Conservation (phyloP, 1,140 invertebrate species). For the Stenopsyche tienmushanensis region DNA sequence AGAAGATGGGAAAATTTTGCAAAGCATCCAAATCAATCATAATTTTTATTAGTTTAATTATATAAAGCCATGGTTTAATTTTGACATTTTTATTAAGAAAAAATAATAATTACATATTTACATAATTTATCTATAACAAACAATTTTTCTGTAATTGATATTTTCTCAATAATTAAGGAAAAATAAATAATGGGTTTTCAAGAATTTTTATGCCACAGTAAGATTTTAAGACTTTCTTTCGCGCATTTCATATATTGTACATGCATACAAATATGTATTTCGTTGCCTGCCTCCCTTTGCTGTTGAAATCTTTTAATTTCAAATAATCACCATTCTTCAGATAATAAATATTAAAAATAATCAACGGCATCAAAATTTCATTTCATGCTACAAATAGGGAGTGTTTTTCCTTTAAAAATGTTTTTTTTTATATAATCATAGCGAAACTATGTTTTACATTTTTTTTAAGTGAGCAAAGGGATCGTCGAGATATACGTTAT, state of each 20-base stretch:
- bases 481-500: neutral
- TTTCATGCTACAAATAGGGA: no score
- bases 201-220: slow-evolving; percentile 16
- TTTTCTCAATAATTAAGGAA: slow-evolving; percentile 30
- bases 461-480: neutral
- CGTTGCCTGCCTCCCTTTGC: neutral
- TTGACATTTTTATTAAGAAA: slow-evolving; percentile 40
- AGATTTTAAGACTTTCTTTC: neutral
- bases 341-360: neutral
- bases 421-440: neutral
- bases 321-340: neutral
- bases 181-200: slow-evolving; percentile 40
- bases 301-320: neutral
- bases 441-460: neutral
- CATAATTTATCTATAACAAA: slow-evolving; percentile 42
- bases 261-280: neutral
- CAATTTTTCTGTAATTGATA: slow-evolving; percentile 36
- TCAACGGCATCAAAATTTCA: neutral
- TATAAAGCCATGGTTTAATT: neutral
- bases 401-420: no score
- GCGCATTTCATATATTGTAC: neutral
- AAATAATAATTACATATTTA: slow-evolving; percentile 43
- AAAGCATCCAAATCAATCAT: neutral
- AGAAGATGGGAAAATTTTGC: neutral
- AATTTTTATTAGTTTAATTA: neutral